Conservation (phyloP, 2,797 vertebrate genomes). For the Rhabdomys pumilio region DNA sequence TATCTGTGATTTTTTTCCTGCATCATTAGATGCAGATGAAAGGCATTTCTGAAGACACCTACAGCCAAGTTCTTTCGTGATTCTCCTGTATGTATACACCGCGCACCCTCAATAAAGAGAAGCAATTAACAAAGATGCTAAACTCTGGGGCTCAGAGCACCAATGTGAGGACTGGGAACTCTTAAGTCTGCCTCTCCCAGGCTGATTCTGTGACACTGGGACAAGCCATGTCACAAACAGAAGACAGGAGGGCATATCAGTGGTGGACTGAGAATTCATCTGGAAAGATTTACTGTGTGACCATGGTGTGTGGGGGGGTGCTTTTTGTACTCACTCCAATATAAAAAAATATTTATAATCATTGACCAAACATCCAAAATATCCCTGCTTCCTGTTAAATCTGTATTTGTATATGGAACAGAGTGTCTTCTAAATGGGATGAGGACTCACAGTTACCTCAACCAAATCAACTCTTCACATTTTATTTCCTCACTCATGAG, state of each 20-base stretch:
- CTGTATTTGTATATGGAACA: neutral
- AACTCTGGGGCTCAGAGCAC: constrained; percentile 15
- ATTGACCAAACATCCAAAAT: neutral
- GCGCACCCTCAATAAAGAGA: constrained; percentile 41
- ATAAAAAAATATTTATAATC: neutral
- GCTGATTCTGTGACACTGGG: neutral
- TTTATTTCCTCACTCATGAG: neutral
- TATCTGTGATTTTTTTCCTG: constrained; percentile 8
- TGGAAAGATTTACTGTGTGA: neutral
- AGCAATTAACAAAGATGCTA: neutral
- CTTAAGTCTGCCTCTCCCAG: neutral
- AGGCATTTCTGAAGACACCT: constrained; percentile 31
- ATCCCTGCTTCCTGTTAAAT: neutral
- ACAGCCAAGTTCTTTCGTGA: neutral
- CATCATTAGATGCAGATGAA: neutral
- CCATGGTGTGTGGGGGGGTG: neutral
- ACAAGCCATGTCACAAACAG: neutral
- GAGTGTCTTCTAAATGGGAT: neutral
- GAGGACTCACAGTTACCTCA: neutral
- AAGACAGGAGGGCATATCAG: neutral
- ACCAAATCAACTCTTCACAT: neutral
- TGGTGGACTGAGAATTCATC: neutral
- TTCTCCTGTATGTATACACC: neutral
- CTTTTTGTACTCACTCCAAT: neutral
- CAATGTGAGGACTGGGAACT: neutral